Evolutionary conservation across 2,113 vertebrate species (phyloP), one percentile per base, ranked within the genome.

Genomic region (Benitochromis conjunctus): DNA sequence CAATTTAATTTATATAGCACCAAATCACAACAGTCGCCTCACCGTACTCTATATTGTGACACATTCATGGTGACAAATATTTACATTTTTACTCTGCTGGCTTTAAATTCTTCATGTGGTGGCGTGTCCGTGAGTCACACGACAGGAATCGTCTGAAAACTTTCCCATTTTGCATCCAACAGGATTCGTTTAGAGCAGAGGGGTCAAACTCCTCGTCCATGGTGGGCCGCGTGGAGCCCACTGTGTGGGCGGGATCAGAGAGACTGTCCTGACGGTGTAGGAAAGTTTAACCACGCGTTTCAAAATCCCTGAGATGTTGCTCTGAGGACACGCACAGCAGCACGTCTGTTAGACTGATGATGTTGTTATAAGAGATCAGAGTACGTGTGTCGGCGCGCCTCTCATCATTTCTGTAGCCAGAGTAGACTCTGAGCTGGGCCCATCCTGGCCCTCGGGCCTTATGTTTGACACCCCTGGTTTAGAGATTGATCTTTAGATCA

Each of bases 401-500:
- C 18, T 2, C 3, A 0, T 1, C 2, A 0, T 19, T 60, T 3
- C 57, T 60, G 29, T 19, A 31, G 57, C 31, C 58, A 36, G 58
- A 62, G 4, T 7, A 4, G 18, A 62, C 18, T 36, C 56, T 29
- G 16, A 19, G 16, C 58, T 36, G 58, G 58, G 31, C 31, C 18
- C 3, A 0, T 62, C 18, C 58, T 36, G 58, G 58, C 9, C 31
- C 31, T 31, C 1, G 3, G 31, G 31, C 58, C 31, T n/a, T 36
- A 62, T 36, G 58, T 62, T 62, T 62, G 58, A 36, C 58, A 36
- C 31, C 31, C 31, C 18, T 62, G 2, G 36, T 36, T 62, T 36
- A 36, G 9, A 34, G 16, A 8, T 36, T 36, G 7, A 1, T 2
- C 8, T 1, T 3, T 1, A 6, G 1, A 4, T 12, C 0, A 1